A percentile compares a stretch with the other conserved stretches of the same genome.
Conservation (phyloP, 1,140 invertebrate species). For the Calliopsis andreniformis region DNA sequence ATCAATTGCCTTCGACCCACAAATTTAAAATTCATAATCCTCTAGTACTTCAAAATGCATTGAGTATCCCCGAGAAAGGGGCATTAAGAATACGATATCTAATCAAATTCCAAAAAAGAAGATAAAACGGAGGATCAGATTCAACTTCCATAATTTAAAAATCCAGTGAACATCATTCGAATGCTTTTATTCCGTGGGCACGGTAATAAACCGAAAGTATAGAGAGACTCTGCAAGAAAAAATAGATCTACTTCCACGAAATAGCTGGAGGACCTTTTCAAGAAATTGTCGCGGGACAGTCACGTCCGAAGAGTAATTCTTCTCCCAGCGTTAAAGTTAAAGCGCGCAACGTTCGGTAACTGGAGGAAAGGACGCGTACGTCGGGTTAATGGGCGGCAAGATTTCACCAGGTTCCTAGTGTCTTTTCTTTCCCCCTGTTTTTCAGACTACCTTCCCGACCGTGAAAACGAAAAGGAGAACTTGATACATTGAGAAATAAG, state of each 20-base stretch:
- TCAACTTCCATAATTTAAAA: not conserved
- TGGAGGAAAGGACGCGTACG: not conserved
- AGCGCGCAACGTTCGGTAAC: slow-evolving; percentile 1
- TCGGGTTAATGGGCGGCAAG: not conserved
- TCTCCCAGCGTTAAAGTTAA: not conserved
- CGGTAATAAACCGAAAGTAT: not conserved
- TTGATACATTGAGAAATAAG: not conserved
- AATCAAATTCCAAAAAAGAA: no score
- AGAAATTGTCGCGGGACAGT: not conserved
- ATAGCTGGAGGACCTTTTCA: not conserved
- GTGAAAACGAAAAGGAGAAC: not conserved
- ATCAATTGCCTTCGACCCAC: no score
- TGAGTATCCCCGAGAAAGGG: no score
- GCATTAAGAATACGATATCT: no score
- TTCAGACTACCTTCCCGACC: no score
- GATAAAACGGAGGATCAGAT: no score
- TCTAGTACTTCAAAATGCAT: no score
- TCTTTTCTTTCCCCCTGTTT: not conserved
- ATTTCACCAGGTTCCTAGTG: not conserved
- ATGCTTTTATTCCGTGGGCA: slow-evolving; percentile 10
- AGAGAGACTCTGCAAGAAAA: not conserved
- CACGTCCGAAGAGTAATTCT: not conserved
- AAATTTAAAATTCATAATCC: no score
- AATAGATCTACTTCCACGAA: not conserved
- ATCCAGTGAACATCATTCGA: not conserved